Conservation (phyloP, 37 sponge, comb jelly and placozoan genomes). For the Mnemiopsis leidyi region DNA sequence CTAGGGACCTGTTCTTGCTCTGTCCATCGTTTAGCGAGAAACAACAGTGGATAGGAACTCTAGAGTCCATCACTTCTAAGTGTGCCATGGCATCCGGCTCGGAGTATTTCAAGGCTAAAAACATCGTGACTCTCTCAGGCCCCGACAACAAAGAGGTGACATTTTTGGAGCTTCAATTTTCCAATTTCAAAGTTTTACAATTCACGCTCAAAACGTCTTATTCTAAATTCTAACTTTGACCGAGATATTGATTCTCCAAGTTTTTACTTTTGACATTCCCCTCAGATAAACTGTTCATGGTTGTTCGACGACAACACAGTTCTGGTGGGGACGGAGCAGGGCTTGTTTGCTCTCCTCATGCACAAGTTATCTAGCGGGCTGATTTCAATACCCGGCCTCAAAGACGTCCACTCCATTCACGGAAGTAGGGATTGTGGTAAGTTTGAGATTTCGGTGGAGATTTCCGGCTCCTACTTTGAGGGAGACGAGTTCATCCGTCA, state of each 20-base stretch:
- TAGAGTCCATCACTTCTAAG: constrained; percentile 27
- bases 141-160: constrained; percentile 47
- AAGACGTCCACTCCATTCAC: constrained; percentile 20
- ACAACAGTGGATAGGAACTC: constrained; percentile 22
- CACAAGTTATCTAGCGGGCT: constrained; percentile 18
- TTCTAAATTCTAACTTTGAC: not conserved
- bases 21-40: constrained; percentile 23
- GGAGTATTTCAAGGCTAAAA: constrained; percentile 36
- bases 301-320: constrained; percentile 45
- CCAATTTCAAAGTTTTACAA: not conserved
- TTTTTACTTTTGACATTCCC: not conserved
- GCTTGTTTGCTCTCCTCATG: constrained; percentile 10
- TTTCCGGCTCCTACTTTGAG: too few species aligned
- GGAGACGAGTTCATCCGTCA: too few species aligned
- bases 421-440: constrained; percentile 54
- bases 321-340: constrained; percentile 9
- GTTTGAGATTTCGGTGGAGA: too few species aligned
- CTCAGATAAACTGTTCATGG: constrained; percentile 35
- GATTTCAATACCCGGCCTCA: not conserved
- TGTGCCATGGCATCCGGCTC: constrained; percentile 9
- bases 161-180: not conserved
- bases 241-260: not conserved
- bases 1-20: constrained; percentile 57
- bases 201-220: not conserved
- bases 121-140: constrained; percentile 5